Conservation (phyloP, 2,888 invertebrate genomes). For the Epicampocera succincta region DNA sequence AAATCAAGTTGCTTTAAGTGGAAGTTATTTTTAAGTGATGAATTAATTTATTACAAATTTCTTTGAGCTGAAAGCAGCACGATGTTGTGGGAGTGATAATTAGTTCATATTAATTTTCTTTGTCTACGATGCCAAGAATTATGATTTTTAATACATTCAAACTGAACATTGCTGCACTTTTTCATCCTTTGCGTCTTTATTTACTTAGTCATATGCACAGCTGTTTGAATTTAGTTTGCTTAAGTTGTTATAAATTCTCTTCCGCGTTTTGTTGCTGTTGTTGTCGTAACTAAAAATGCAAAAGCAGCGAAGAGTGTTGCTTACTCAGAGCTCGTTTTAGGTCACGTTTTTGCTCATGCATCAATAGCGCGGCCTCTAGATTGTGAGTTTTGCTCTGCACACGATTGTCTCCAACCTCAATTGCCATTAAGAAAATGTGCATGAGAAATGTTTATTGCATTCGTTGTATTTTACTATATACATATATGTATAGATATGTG, state of each 20-base stretch:
- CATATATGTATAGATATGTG: too few relatives aligned
- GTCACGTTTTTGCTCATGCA: constrained; percentile 66
- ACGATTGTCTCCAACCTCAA: constrained; percentile 49
- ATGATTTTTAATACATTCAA: constrained; percentile 2
- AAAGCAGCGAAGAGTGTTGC: constrained; percentile 16
- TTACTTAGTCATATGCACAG: neutral
- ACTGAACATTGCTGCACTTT: constrained; percentile 12
- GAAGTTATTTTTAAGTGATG: neutral
- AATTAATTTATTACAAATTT: neutral
- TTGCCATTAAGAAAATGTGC: constrained; percentile 50
- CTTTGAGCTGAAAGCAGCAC: neutral
- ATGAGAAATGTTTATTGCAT: constrained; percentile 15
- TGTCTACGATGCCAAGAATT: neutral
- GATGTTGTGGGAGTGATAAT: neutral
- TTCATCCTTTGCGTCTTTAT: neutral
- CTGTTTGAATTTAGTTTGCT: neutral
- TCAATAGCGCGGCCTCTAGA: constrained; percentile 20
- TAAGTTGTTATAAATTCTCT: constrained; percentile 21
- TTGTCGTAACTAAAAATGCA: constrained; percentile 22
- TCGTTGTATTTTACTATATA: neutral
- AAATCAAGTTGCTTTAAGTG: neutral
- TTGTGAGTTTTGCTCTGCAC: neutral
- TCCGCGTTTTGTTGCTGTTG: constrained; percentile 26
- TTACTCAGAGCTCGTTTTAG: constrained; percentile 48
- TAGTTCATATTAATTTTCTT: neutral